Base-by-base conservation (phyloP, 2,888 invertebrate species). In the Tetranychus truncatus region DNA sequence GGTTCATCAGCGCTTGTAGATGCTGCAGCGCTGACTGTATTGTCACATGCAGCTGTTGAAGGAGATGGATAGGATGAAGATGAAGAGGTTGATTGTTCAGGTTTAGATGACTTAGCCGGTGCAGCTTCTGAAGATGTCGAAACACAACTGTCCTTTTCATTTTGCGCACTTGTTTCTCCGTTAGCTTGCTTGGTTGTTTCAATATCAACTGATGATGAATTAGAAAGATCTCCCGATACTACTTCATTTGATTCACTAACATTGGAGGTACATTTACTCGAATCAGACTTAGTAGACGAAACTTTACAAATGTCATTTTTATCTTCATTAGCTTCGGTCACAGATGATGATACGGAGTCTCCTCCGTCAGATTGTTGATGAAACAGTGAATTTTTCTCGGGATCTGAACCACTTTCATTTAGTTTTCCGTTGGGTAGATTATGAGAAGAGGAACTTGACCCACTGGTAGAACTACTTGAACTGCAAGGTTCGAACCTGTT, bases 281-380 rank as follows among this genome's bases (percentile, higher is more conserved):
- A 69, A 18, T 69, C 69, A 24, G 69, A 24, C 20, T 24, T 20
- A 20, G 69, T 69, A 21, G 69, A 69, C 11, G 69, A 69, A 11
- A 69, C 69, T 21, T 24, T 69, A 21, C 69, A 69, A 20, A 69
- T 69, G 21, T 69, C 69, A 24, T 69, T 69, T 24, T 69, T 69
- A 11, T 69, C 69, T 20, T 69, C 69, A 9, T 20, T 11, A n/a
- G 21, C 34, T 69, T 69, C 69, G 20, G 11, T 69, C 4, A 72
- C 72, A n/a, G 72, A 72, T 72, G 72, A 72, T 45, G 72, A 72
- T 15, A 72, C 72, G n/a, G 72, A 72, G 6, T 72, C 72, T 24
- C 45, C 34, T 44, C 18, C 72, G 18, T 44, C 72, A n/a, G 34
- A 24, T 46, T 72, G 45, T 72, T 20, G 72, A 11, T 69, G 21